Evolutionary conservation across 2,888 invertebrate genomes (phyloP), one percentile per base, ranked within the genome.

Genomic region (Unio pictorum): DNA sequence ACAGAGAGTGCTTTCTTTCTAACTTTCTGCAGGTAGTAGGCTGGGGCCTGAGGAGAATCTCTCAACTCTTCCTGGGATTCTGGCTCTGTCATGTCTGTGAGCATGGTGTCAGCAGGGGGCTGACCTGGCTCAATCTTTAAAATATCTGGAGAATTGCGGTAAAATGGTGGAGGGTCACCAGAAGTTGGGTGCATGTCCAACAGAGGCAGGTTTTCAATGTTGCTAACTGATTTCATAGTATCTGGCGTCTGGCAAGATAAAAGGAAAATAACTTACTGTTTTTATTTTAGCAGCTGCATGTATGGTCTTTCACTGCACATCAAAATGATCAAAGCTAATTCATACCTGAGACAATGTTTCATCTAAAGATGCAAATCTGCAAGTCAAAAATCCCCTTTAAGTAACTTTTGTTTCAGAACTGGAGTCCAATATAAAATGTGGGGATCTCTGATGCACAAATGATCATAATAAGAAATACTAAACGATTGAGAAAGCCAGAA

Each of bases 141-240:
- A 15, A 75, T 58, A 11, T 81, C 82, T 18, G 82, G 74, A 17
- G 79, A 80, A 11, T 81, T 72, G 17, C 68, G 65, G 26, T 81
- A 70, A 55, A 76, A 80, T 64, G 82, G 79, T 7, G 75, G 78
- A 8, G 78, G 72, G 20, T 63, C 71, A 3, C 71, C 74, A 4
- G 78, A 74, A 2, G 81, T 79, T 8, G 82, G 81, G 62, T 74
- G 80, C 71, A 85, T 66, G 56, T 80, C 78, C 23, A 85, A 68
- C 5, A 73, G 64, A 0, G 85, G 84, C 34, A 85, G 73, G 62
- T 78, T 80, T 23, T 85, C 84, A 45, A 79, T 61, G 71, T 84
- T 83, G 64, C 81, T 83, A 34, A 80, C 78, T 8, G 81, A 78
- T 6, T 81, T 82, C 84, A 86, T 78, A 11, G 82, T 77, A 26